Evolutionary conservation across 2,113 vertebrate species (phyloP).

Genomic region (Labeo rohita): DNA sequence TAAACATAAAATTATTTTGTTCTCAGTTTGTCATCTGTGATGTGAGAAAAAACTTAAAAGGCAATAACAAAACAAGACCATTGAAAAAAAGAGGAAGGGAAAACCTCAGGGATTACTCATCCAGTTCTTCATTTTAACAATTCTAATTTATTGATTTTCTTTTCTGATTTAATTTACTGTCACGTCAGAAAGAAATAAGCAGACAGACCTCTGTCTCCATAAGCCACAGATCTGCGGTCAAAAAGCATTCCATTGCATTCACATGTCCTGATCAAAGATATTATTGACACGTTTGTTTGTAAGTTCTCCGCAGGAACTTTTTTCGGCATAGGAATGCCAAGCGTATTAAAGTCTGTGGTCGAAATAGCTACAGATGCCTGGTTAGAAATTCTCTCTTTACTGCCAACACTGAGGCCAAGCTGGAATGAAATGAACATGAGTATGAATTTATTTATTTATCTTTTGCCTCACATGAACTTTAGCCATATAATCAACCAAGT

Average conservation of each 20-base stretch:
- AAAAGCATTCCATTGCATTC: conserved; percentile 1
- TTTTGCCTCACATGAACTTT: background rate
- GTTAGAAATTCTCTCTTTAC: conserved; percentile 16
- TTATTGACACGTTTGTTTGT: conserved; percentile 51
- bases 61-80: background rate
- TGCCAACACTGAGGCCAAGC: conserved; percentile 12
- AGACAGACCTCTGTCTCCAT: conserved; percentile 8
- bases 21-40: background rate
- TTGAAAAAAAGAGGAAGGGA: background rate
- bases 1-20: background rate
- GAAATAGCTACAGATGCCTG: conserved; percentile 31
- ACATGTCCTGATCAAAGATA: conserved; percentile 11
- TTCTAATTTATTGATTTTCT: background rate
- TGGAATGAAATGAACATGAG: background rate
- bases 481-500: conserved; percentile 2
- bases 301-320: conserved; percentile 28
- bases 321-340: conserved; percentile 20
- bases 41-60: background rate
- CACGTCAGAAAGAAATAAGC: background rate
- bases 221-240: conserved; percentile 14
- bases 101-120: background rate
- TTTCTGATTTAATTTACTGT: background rate
- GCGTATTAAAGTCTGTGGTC: conserved; percentile 34
- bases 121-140: background rate
- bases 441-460: conserved; percentile 13